These are phyloP conservation scores for Mythimna lalbum DNA, from an alignment of 2,888 invertebrate genomes.

Conservation along the genomic window DNA sequence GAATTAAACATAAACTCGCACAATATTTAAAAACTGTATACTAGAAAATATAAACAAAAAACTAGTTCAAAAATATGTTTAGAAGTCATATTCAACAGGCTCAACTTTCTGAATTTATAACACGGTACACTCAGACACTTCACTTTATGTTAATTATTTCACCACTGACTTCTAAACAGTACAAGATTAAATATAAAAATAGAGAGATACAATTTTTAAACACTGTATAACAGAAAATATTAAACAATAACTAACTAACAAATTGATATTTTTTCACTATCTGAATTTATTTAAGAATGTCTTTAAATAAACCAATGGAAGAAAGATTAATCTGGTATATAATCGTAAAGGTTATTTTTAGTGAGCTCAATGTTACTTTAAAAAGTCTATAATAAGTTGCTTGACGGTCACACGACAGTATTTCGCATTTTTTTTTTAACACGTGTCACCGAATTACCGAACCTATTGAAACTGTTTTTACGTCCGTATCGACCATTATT, in stretches of 20 bases:
- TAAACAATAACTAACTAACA: background rate
- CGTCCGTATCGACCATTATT: background rate
- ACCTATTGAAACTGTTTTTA: slow-evolving; percentile 16
- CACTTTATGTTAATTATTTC: no score
- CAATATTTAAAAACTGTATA: background rate
- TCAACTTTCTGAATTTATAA: background rate
- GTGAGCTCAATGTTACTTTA: background rate
- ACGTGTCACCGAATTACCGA: background rate
- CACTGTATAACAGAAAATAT: background rate
- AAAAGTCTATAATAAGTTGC: background rate
- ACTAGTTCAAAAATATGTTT: background rate
- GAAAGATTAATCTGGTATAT: background rate
- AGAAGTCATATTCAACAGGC: no score
- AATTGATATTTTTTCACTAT: no score
- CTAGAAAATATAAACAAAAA: background rate
- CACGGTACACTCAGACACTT: no score
- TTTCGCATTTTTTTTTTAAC: slow-evolving; percentile 6
- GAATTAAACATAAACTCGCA: no score
- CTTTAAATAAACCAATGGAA: background rate
- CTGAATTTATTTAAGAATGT: background rate
- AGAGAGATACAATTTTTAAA: background rate
- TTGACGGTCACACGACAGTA: background rate
- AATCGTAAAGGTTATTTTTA: no score
- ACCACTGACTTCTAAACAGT: no score
- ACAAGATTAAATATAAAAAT: no score